Conservation (phyloP, 2,113 vertebrate species). For the Mystacornis crossleyi region DNA sequence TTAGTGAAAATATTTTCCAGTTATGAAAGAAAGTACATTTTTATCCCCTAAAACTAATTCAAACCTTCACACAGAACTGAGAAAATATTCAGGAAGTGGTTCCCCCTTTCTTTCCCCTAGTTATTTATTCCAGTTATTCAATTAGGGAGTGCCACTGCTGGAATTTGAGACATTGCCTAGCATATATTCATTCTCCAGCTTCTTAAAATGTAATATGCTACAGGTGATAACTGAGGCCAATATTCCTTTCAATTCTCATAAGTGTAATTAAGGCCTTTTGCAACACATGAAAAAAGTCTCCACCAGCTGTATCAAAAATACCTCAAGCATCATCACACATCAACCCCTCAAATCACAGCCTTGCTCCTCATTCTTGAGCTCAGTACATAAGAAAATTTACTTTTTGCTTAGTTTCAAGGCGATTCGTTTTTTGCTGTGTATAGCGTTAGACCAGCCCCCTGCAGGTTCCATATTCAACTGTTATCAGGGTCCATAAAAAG, state of each 20-base stretch:
- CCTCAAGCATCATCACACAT: neutral
- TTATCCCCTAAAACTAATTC: neutral
- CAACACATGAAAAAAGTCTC: neutral
- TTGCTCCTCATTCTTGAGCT: neutral
- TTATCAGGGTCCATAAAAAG: neutral
- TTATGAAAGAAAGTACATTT: neutral
- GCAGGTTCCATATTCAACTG: neutral
- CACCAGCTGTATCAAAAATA: neutral
- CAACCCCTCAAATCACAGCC: neutral
- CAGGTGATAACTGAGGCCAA: neutral
- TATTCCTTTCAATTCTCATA: neutral
- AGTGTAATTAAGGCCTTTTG: neutral
- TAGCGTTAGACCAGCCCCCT: neutral
- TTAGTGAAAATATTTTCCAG: neutral
- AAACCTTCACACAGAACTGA: neutral
- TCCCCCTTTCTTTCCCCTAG: neutral
- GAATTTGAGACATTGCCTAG: neutral
- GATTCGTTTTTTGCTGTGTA: neutral
- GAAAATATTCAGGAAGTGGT: neutral
- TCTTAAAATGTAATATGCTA: neutral
- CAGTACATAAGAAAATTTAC: neutral
- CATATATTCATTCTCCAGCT: neutral
- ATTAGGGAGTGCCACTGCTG: neutral
- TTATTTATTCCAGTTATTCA: neutral
- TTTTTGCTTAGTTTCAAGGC: neutral